Percentiles rank a stretch among this genome's conserved stretches.
These are phyloP conservation scores for Leptodactylus fallax DNA, from an alignment of 2,797 vertebrate species.

Conservation along the genomic window DNA sequence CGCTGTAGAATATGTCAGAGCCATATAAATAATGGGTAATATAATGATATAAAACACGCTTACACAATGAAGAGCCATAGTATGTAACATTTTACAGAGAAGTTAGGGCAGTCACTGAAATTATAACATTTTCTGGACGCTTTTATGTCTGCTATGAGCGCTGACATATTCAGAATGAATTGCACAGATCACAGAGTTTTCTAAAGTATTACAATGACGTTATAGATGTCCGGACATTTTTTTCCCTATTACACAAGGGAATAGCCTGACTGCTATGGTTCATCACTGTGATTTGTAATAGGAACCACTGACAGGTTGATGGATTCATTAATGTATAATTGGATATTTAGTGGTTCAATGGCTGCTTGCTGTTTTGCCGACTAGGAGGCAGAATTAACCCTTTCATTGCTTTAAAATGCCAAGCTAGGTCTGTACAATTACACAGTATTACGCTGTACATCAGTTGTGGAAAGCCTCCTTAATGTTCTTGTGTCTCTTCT, in stretches of 20 bases:
- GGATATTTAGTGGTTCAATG: conserved; percentile 54
- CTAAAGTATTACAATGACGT: not conserved
- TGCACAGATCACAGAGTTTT: not conserved
- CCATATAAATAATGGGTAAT: not conserved
- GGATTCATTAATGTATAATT: conserved; percentile 58
- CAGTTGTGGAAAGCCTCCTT: not conserved
- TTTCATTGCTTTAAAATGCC: not conserved
- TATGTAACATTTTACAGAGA: not conserved
- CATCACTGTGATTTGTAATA: conserved; percentile 53
- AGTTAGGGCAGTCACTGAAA: not conserved
- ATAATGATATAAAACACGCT: not conserved
- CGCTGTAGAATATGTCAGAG: not conserved
- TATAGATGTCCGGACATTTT: not conserved
- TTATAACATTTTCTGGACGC: not conserved
- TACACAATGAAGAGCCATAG: too few species aligned
- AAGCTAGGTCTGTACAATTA: not conserved
- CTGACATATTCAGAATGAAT: not conserved
- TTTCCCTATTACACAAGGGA: not conserved
- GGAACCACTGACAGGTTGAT: conserved; percentile 43
- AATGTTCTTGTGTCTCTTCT: not conserved
- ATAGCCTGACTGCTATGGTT: conserved; percentile 8
- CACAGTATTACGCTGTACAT: not conserved
- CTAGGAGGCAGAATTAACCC: conserved; percentile 34
- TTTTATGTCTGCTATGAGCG: not conserved
- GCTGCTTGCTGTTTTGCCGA: conserved; percentile 44